Conservation (phyloP, 23 tunicate genomes). For the Botrylloides violaceus region DNA sequence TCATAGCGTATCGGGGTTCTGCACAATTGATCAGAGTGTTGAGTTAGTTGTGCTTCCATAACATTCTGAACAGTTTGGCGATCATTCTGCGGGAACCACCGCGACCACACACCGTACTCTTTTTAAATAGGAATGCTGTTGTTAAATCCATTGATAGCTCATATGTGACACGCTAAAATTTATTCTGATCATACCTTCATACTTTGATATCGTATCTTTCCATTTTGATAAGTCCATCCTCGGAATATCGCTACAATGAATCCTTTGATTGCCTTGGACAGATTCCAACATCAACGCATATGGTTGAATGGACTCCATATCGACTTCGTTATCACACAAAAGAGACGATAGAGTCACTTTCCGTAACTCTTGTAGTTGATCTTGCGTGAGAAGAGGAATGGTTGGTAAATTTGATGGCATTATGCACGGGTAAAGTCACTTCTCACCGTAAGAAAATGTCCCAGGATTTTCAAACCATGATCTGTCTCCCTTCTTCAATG, state of each 20-base stretch:
- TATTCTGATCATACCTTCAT: neutral
- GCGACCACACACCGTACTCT: neutral
- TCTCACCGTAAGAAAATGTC: constrained; percentile 32
- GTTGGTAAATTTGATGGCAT: no score
- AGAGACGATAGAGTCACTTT: constrained; percentile 44
- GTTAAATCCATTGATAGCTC: neutral
- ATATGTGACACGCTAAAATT: neutral
- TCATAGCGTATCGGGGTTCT: neutral
- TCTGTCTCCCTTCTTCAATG: constrained; percentile 67
- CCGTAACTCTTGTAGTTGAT: constrained; percentile 62
- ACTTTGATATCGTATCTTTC: neutral
- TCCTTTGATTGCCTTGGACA: constrained; percentile 25
- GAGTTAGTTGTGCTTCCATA: neutral
- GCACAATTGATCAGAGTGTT: constrained; percentile 16
- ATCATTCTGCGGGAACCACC: constrained; percentile 17
- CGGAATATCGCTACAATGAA: constrained; percentile 36
- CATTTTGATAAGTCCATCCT: constrained; percentile 26
- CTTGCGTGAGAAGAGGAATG: constrained; percentile 13
- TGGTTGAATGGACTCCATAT: constrained; percentile 52
- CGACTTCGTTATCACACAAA: constrained; percentile 54
- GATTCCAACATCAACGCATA: constrained; percentile 34
- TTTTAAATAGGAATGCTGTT: no score
- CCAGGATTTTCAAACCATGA: constrained; percentile 74
- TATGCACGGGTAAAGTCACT: neutral
- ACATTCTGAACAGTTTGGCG: neutral